Evolutionary conservation across 2,797 vertebrate genomes (phyloP), one percentile per base, ranked within the genome.

Genomic region (Huso huso): DNA sequence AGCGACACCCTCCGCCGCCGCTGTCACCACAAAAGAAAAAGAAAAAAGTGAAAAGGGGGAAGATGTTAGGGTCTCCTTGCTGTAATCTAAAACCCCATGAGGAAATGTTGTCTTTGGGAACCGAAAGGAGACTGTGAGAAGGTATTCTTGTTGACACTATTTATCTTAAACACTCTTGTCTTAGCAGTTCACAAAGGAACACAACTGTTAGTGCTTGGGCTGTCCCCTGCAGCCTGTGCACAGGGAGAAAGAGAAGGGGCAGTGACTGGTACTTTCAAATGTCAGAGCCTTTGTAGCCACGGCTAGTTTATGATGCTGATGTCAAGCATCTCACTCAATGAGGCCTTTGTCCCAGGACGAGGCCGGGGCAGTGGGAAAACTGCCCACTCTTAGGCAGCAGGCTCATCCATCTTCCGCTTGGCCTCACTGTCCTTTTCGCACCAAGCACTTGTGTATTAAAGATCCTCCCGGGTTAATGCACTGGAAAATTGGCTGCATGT

Each of bases 401-500:
- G 87, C 89, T 88, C 93, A 97, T 98, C 94, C 93, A 96, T 98
- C 96, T 97, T 97, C 80, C n/a, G 69, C 77, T 83, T 76, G 77
- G 76, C 89, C 84, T 91, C 49, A 85, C 81, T 88, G 86, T 93
- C 90, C 87, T 88, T 86, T 78, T 74, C 68, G 77, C 81, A 87
- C 85, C 77, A 81, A 86, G 83, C 86, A 86, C 87, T 85, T 91
- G 84, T 90, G 91, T 93, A 92, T 93, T 88, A 91, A 94, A 94
- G 92, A 93, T 94, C 91, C 93, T 89, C 86, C 77, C 74, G 87
- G 91, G 94, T 98, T 99, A 99, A 99, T 96, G 95, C 94, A 89
- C 95, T 98, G 95, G 95, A 99, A 98, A 98, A 98, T 98, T 99
- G 94, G 92, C 92, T 94, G 93, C 94, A 93, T 97, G 96, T 96